Percentiles rank a stretch among this genome's conserved stretches.
Evolutionary conservation across 2,797 vertebrate genomes (phyloP).

Genomic region (Oreochromis grahami): DNA sequence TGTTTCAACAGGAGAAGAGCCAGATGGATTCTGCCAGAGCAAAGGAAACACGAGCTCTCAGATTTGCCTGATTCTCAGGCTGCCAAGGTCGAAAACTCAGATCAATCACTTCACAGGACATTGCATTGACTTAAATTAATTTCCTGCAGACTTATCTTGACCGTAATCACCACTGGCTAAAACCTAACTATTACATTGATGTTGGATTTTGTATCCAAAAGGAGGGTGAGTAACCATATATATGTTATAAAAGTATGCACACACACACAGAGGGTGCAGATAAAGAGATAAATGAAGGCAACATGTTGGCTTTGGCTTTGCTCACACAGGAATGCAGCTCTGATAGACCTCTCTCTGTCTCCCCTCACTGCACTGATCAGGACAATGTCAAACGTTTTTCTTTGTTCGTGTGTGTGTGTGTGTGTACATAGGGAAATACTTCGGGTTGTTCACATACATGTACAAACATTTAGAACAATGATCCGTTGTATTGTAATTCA

Average conservation of each 20-base stretch:
- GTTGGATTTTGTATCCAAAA: neutral
- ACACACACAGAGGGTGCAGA: neutral
- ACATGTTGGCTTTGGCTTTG: slow-evolving; percentile 21
- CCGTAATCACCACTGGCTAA: neutral
- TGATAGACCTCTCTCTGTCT: slow-evolving; percentile 21
- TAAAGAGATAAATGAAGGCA: slow-evolving; percentile 15
- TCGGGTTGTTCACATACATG: neutral
- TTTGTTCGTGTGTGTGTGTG: neutral
- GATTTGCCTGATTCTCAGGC: neutral
- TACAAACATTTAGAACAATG: neutral
- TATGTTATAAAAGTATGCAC: neutral
- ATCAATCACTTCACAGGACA: neutral
- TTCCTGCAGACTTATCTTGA: neutral
- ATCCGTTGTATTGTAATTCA: neutral
- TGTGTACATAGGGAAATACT: neutral
- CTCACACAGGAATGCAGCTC: slow-evolving; percentile 28
- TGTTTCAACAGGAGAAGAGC: neutral
- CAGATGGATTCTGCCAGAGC: neutral
- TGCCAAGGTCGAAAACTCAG: neutral
- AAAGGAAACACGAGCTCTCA: neutral
- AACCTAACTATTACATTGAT: neutral
- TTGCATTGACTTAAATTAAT: neutral
- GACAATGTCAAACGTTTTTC: neutral
- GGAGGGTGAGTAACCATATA: neutral
- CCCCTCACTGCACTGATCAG: neutral